Evolutionary conservation across 2,888 invertebrate genomes (phyloP).

Genomic region (Chymomyza fuscimana): DNA sequence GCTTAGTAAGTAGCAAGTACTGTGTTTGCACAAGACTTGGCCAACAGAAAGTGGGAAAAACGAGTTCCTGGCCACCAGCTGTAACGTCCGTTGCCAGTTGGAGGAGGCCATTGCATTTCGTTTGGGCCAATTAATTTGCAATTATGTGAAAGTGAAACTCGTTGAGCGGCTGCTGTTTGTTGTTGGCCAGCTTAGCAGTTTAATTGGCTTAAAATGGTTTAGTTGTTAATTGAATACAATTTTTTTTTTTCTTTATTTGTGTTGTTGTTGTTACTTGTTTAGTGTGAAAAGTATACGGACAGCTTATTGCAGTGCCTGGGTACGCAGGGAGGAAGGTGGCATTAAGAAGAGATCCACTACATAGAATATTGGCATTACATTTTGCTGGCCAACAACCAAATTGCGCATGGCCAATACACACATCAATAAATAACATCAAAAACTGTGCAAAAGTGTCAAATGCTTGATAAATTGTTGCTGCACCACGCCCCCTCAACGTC

Average conservation of each 20-base stretch:
- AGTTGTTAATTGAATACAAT: not conserved
- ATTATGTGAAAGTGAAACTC: slow-evolving; percentile 74
- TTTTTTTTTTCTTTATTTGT: not conserved
- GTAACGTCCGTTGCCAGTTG: not conserved
- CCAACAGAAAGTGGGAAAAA: not conserved
- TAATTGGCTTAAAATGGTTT: slow-evolving; percentile 9
- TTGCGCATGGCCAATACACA: not conserved
- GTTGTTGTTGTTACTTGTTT: not conserved
- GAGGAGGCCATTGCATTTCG: slow-evolving; percentile 17
- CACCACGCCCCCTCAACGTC: not conserved
- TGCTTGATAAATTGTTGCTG: not conserved
- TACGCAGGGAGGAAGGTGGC: too few species aligned
- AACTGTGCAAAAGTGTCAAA: not conserved
- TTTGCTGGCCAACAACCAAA: slow-evolving; percentile 1
- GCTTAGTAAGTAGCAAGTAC: not conserved
- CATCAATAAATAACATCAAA: slow-evolving; percentile 1
- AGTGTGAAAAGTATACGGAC: not conserved
- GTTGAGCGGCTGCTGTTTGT: slow-evolving; percentile 22
- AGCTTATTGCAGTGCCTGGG: not conserved
- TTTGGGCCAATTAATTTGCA: slow-evolving; percentile 58
- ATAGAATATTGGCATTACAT: not conserved
- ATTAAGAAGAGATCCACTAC: too few species aligned
- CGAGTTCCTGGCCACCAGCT: slow-evolving; percentile 4
- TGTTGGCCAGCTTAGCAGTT: slow-evolving; percentile 9
- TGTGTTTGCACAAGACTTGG: not conserved